Percentiles rank a stretch among this genome's conserved stretches.
Conservation (phyloP, 2,113 vertebrate species). For the Percopsis transmontana region DNA sequence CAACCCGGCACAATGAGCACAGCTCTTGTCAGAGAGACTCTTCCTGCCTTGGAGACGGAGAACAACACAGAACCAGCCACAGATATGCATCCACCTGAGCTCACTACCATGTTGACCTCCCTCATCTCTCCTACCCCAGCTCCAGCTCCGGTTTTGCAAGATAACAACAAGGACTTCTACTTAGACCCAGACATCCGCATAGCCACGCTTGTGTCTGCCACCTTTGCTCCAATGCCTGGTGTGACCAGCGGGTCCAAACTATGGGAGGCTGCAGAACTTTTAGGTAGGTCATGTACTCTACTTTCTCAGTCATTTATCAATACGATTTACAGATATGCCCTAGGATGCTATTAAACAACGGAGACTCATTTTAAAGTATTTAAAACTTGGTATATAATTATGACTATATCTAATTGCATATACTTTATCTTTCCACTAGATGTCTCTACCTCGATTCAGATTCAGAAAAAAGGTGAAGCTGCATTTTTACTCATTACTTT, state of each 20-base stretch:
- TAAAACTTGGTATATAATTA: neutral
- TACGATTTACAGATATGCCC: neutral
- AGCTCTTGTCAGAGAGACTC: slow-evolving; percentile 20
- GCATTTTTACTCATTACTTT: neutral
- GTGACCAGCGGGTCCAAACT: slow-evolving; percentile 62
- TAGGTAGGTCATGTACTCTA: slow-evolving; percentile 57
- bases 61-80: slow-evolving; percentile 35
- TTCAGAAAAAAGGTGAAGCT: slow-evolving; percentile 70
- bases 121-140: slow-evolving; percentile 11
- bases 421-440: slow-evolving; percentile 59
- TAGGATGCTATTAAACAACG: neutral
- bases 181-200: slow-evolving; percentile 45
- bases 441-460: slow-evolving; percentile 75
- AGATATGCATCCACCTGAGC: slow-evolving; percentile 17
- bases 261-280: slow-evolving; percentile 72
- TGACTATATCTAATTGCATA: neutral
- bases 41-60: slow-evolving; percentile 27
- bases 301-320: neutral
- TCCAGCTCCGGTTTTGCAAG: slow-evolving; percentile 3
- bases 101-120: slow-evolving; percentile 9
- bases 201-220: slow-evolving; percentile 69
- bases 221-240: slow-evolving; percentile 75
- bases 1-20: slow-evolving; percentile 24
- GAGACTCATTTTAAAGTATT: neutral
- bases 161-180: slow-evolving; percentile 31